A percentile compares a stretch with the other conserved stretches of the same genome.
phyloP scores from a whole-genome alignment of 1,140 invertebrate genomes.

The Ylistrum balloti region DNA sequence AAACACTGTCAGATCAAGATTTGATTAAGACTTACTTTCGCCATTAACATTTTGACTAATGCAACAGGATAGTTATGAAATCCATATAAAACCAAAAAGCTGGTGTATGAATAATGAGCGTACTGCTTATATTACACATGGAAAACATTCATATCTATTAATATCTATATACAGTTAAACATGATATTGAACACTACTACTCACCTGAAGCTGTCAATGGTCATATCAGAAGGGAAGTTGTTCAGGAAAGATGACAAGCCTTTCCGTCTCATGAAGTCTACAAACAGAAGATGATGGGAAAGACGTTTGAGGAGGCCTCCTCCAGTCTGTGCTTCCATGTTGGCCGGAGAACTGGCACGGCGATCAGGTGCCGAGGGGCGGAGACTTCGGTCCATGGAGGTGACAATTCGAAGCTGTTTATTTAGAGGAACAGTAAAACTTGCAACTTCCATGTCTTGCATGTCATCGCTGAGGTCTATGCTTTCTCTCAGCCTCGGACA shows the following conservation, averaged over 20 bases:
- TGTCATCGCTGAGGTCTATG: conserved; percentile 73
- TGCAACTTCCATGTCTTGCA: conserved; percentile 61
- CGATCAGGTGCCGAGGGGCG: conserved; percentile 57
- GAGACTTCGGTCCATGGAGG: conserved; percentile 69
- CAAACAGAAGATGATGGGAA: conserved; percentile 71
- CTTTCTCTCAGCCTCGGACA: conserved; percentile 65
- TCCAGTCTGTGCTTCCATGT: conserved; percentile 54
- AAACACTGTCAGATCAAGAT: no score
- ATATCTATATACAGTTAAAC: conserved; percentile 37
- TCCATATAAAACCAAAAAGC: no score
- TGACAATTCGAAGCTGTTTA: conserved; percentile 75
- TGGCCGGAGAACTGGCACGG: conserved; percentile 60
- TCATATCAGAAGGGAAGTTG: conserved; percentile 78
- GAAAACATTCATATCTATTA: no score
- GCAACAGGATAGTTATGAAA: no score
- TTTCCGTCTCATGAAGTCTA: conserved; percentile 75
- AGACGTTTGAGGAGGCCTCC: conserved; percentile 53
- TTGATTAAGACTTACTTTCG: no score
- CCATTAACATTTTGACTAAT: no score
- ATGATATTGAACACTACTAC: not conserved
- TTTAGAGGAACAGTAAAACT: conserved; percentile 67
- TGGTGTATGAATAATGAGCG: no score
- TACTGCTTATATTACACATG: no score
- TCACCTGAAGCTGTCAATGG: conserved; percentile 77
- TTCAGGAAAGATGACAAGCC: conserved; percentile 74